Conservation (phyloP, 2,888 invertebrate species). For the Agrilus biguttatus region DNA sequence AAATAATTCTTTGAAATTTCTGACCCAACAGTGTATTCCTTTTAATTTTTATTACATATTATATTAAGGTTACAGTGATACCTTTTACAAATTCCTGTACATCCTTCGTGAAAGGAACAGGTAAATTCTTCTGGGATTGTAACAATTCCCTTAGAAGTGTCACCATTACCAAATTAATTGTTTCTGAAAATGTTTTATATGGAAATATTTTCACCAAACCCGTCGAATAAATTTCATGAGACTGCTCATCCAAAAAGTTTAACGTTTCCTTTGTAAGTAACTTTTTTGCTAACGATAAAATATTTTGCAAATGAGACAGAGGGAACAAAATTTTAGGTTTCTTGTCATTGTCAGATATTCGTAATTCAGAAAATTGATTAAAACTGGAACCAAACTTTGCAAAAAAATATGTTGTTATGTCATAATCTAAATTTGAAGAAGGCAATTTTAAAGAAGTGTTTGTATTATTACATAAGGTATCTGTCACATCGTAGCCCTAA, state of each 20-base stretch:
- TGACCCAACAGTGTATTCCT: too few relatives aligned
- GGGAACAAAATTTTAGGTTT: slow-evolving; percentile 49
- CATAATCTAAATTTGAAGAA: slow-evolving; percentile 32
- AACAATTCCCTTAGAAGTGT: slow-evolving; percentile 80
- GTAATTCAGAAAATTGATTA: slow-evolving; percentile 74
- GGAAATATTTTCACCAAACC: slow-evolving; percentile 65
- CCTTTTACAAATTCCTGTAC: slow-evolving; percentile 48
- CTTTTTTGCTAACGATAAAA: slow-evolving; percentile 68
- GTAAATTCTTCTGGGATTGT: slow-evolving; percentile 80
- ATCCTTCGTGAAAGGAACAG: slow-evolving; percentile 81
- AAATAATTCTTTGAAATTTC: too few relatives aligned
- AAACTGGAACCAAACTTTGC: slow-evolving; percentile 87
- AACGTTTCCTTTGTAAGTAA: slow-evolving; percentile 67
- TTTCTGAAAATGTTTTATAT: slow-evolving; percentile 90
- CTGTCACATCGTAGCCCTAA: slow-evolving; percentile 23
- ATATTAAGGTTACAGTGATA: slow-evolving; percentile 3
- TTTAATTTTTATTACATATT: too few relatives aligned
- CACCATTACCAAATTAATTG: slow-evolving; percentile 83
- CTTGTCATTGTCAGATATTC: slow-evolving; percentile 59
- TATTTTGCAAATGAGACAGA: slow-evolving; percentile 66
- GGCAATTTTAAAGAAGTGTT: not conserved
- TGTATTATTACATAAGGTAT: slow-evolving; percentile 13
- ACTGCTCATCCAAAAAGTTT: slow-evolving; percentile 69
- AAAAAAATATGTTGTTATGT: slow-evolving; percentile 77
- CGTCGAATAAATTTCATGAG: slow-evolving; percentile 60